Evolutionary conservation across 2,797 vertebrate species (phyloP).

Genomic region (Mus spretus): DNA sequence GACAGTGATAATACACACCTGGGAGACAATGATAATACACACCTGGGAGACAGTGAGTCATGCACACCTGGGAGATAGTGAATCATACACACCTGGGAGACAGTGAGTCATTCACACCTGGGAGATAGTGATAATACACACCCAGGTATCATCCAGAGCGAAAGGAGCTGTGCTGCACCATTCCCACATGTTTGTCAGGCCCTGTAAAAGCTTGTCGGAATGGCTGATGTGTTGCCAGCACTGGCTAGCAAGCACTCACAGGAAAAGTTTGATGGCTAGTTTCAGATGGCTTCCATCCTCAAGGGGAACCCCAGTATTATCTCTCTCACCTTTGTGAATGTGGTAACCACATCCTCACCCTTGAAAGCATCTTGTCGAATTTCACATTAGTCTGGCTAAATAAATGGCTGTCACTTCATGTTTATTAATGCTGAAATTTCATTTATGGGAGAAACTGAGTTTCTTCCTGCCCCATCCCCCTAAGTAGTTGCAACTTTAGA

Average conservation of each 20-base stretch:
- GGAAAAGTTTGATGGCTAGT: not conserved
- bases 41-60: too few species aligned
- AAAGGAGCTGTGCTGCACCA: too few species aligned
- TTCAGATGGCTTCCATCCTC: not conserved
- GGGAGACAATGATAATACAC: too few species aligned
- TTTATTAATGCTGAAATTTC: conserved; percentile 12
- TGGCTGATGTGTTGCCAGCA: not conserved
- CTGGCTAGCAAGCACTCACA: not conserved
- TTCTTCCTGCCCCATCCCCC: not conserved
- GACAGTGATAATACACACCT: not conserved
- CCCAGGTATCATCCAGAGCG: not conserved
- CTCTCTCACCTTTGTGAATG: not conserved
- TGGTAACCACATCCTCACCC: not conserved
- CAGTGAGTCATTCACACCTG: not conserved
- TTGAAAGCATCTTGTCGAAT: not conserved
- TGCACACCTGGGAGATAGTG: too few species aligned
- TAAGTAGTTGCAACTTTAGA: not conserved
- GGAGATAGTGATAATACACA: not conserved
- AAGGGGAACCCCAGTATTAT: not conserved
- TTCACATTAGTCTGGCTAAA: not conserved
- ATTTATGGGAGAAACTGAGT: not conserved
- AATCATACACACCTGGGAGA: not conserved
- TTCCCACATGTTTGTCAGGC: not conserved
- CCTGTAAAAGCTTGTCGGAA: not conserved
- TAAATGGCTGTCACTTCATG: not conserved